These are phyloP conservation scores for Pterois miles DNA, from an alignment of 2,797 vertebrate species.

Conservation along the genomic window DNA sequence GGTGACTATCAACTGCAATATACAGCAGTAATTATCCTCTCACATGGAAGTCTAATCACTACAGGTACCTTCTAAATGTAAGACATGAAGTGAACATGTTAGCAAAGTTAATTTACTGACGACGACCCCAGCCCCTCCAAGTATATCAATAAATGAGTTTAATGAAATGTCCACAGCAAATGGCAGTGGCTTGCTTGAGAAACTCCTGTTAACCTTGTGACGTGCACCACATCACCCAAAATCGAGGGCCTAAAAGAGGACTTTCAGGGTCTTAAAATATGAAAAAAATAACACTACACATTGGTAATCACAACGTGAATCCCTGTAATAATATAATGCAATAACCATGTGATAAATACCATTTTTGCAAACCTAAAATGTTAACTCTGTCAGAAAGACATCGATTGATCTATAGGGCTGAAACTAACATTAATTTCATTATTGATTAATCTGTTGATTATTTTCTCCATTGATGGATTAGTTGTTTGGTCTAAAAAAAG, in stretches of 20 bases:
- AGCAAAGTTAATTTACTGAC: constrained; percentile 17
- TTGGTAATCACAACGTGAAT: not conserved
- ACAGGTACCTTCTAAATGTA: not conserved
- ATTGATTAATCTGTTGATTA: too few species aligned
- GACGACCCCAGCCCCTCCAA: not conserved
- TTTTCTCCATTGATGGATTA: too few species aligned
- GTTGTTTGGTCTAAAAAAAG: too few species aligned
- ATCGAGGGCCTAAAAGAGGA: not conserved
- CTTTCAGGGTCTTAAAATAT: not conserved
- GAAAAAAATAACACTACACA: not conserved
- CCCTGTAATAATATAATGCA: not conserved
- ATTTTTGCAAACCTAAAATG: not conserved
- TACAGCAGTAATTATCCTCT: constrained; percentile 17
- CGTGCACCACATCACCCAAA: not conserved
- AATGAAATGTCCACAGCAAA: not conserved
- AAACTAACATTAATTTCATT: too few species aligned
- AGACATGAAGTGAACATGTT: not conserved
- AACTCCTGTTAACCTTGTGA: not conserved
- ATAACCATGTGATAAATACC: not conserved
- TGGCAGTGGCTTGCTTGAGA: not conserved
- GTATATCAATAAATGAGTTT: not conserved
- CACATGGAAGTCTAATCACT: not conserved
- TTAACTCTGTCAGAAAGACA: not conserved
- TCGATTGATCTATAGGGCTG: not conserved
- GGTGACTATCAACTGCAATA: constrained; percentile 21